phyloP scores from a whole-genome alignment of 1,140 invertebrate genomes.

The Halictus rubicundus region DNA sequence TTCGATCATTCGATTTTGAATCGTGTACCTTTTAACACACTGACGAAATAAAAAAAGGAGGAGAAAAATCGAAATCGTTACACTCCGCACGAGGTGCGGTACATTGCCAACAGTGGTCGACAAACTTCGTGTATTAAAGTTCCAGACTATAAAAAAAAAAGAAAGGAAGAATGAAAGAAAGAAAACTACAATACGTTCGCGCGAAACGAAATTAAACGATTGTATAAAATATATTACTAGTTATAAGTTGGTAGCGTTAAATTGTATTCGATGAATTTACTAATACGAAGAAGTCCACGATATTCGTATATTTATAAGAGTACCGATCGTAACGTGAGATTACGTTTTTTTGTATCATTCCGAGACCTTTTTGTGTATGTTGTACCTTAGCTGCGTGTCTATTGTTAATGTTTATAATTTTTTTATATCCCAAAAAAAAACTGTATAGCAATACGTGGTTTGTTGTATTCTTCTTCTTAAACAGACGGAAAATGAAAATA shows the following conservation, averaged over 20 bases:
- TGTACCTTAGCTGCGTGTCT: conserved; percentile 66
- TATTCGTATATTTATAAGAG: conserved; percentile 65
- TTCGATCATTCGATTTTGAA: conserved; percentile 29
- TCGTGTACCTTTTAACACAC: conserved; percentile 6
- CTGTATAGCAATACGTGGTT: conserved; percentile 73
- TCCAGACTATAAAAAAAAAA: conserved; percentile 37
- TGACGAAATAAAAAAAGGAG: neutral
- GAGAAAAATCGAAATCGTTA: neutral
- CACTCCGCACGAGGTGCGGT: conserved; percentile 34
- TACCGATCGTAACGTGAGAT: conserved; percentile 60
- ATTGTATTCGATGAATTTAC: conserved; percentile 62
- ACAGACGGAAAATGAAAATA: too few species aligned
- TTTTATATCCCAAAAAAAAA: conserved; percentile 63
- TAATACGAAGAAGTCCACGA: conserved; percentile 56
- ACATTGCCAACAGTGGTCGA: conserved; percentile 43
- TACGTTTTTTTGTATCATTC: conserved; percentile 70
- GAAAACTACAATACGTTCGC: conserved; percentile 45
- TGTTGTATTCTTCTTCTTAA: conserved; percentile 78
- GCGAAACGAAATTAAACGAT: conserved; percentile 57
- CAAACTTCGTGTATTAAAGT: conserved; percentile 59
- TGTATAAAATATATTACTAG: conserved; percentile 64
- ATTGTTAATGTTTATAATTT: conserved; percentile 66
- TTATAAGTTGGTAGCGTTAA: conserved; percentile 65
- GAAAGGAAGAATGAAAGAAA: too few species aligned
- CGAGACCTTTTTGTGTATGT: conserved; percentile 57